phyloP scores from a whole-genome alignment of 1,140 invertebrate species.

The Temnothorax curvispinosus region DNA sequence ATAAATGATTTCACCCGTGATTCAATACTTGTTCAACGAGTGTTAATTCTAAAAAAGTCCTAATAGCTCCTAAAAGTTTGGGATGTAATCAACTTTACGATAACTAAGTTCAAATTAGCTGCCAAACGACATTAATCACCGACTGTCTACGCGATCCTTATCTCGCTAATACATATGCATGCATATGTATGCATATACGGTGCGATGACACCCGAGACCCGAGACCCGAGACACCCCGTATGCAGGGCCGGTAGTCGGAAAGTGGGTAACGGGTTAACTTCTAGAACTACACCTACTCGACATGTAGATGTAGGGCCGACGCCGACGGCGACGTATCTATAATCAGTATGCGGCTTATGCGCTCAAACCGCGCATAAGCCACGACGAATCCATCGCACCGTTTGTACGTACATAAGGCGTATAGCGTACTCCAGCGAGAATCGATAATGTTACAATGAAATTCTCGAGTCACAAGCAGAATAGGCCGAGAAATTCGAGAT shows the following conservation, averaged over 20 bases:
- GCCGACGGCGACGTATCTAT: not conserved
- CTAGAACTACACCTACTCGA: conserved; percentile 22
- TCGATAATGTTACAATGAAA: conserved; percentile 38
- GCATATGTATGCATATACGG: not conserved
- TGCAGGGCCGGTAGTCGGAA: not conserved
- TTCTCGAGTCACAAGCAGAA: conserved; percentile 7
- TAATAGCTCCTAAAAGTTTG: not conserved
- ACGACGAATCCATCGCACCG: conserved; percentile 37
- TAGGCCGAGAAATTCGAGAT: not conserved
- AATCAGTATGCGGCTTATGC: conserved; percentile 39
- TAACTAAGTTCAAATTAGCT: not conserved
- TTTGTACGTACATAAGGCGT: not conserved
- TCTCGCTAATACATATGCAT: not conserved
- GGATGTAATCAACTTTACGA: not conserved
- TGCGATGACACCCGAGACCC: not conserved
- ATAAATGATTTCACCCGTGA: no score
- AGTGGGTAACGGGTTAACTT: conserved; percentile 30
- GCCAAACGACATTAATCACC: not conserved
- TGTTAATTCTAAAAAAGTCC: not conserved
- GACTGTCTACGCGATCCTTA: not conserved
- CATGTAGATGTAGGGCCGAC: conserved; percentile 26
- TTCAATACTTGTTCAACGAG: not conserved
- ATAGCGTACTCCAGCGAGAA: not conserved
- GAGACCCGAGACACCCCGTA: not conserved
- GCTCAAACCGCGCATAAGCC: conserved; percentile 31